These are phyloP conservation scores for Andricus grossulariae DNA, from an alignment of 1,140 invertebrate genomes.

Conservation along the genomic window DNA sequence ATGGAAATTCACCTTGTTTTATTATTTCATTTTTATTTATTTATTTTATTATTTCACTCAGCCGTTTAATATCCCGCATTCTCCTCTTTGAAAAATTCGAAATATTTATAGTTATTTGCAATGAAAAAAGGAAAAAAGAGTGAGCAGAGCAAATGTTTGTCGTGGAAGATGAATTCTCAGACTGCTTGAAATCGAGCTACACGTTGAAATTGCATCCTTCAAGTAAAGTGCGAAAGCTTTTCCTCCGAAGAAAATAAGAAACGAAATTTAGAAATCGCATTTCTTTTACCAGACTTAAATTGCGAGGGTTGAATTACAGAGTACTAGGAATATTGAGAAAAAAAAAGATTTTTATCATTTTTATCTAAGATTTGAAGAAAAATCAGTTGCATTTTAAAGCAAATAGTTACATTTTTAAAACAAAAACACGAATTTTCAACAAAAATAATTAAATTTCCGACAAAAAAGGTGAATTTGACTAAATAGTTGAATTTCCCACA, in stretches of 20 bases:
- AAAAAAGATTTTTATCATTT: too few species aligned
- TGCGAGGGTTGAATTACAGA: background rate
- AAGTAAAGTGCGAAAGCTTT: slow-evolving; percentile 16
- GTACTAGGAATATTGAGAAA: background rate
- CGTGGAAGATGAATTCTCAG: slow-evolving; percentile 19
- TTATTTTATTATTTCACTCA: background rate
- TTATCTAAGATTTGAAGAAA: too few species aligned
- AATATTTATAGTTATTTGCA: background rate
- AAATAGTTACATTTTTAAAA: too few species aligned
- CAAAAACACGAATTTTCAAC: too few species aligned
- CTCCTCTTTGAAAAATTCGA: background rate
- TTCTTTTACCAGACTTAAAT: background rate
- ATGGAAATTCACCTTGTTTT: background rate
- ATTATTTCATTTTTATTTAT: too few species aligned
- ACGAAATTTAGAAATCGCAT: slow-evolving; percentile 12
- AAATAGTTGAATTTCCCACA: too few species aligned
- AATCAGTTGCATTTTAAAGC: too few species aligned
- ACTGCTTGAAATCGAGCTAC: slow-evolving; percentile 26
- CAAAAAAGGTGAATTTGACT: too few species aligned
- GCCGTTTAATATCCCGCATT: background rate
- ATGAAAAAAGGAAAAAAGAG: background rate
- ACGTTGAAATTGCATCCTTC: slow-evolving; percentile 22
- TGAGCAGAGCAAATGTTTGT: slow-evolving; percentile 15
- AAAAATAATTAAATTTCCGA: too few species aligned
- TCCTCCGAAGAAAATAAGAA: slow-evolving; percentile 8